Evolutionary conservation across 2,113 vertebrate species (phyloP), one percentile per base, ranked within the genome.

Genomic region (Nycticebus coucang): DNA sequence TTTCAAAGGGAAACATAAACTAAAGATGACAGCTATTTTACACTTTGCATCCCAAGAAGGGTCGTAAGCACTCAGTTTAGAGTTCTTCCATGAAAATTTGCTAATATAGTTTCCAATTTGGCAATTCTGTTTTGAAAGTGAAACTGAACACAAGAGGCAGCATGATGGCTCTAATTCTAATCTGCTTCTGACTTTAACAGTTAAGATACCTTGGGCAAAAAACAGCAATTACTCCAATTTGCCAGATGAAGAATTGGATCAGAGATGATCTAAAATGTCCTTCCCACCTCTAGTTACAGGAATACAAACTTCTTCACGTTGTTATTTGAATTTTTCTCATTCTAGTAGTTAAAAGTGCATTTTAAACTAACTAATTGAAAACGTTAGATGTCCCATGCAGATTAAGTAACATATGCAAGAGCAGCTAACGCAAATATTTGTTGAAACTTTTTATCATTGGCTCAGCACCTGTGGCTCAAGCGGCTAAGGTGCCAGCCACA

Each of bases 1-100:
- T 89, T 59, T 81, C 66, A n/a, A 75, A 88, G 68, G 45, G 37
- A 66, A 94, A 69, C 30, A 90, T 45, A 83, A 89, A 83, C 55
- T 64, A 71, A 68, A 93, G 33, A 90, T 50, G 57, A 75, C 72
- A 89, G 7, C 17, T 87, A 45, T 64, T 6, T 66, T 85, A 41
- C 7, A 62, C 53, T 88, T 45, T 35, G 14, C 62, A 21, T 59
- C 50, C 35, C 15, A 80, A 88, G 33, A 30, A 93, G 26, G 18
- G 2, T 78, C 11, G 15, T 68, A 89, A 92, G 5, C 13, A n/a
- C 30, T 71, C 6, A 19, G 21, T 50, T 79, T 57, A 68, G 12
- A 83, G 35, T 77, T 6, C 33, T 95, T 62, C 26, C 33, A 22
- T 12, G n/a, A 15, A 18, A 35, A 79, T 83, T 24, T 80, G 28